Evolutionary conservation across 1,140 invertebrate species (phyloP), one percentile per base, ranked within the genome.

Genomic region (Drosophila albomicans): DNA sequence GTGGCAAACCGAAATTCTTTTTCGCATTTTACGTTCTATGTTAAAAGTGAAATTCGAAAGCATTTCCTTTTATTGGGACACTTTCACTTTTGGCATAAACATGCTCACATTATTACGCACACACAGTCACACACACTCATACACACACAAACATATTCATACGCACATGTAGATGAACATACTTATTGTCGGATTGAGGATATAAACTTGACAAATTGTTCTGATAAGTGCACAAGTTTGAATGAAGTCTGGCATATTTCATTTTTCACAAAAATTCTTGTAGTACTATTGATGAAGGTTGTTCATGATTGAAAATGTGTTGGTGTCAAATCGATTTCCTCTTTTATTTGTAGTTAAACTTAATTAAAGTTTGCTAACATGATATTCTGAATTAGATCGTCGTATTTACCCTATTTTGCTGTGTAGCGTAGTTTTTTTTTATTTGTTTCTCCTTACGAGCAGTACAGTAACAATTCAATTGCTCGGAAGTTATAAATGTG

Each of bases 401-500:
- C 1, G 11, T 13, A 0, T n/a, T 13, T 6, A 13, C 41, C n/a
- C n/a, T 38, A 10, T 38, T 38, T 38, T 38, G 35, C 8, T 38
- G 35, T 38, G 2, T 38, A 38, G 35, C 35, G 35, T 38, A 38
- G 20, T 0, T 25, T 38, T 10, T 10, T 38, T 38, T 38, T 38
- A 38, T 38, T 38, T 38, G 35, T 38, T 38, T 38, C 35, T 38
- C 7, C 30, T 15, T 6, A 32, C 6, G n/a, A 35, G 30, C 41
- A 51, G 20, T 10, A 38, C 8, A 38, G 35, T 15, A 54, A 15
- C 56, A 30, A 57, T 48, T 69, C 61, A 85, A 79, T 80, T 68
- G 78, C 74, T 69, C 64, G 70, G 74, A 80, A 88, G 80, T 81
- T 88, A 81, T 84, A 88, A 75, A 78, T 87, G 84, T 88, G 61